phyloP scores from a whole-genome alignment of 2,888 invertebrate genomes.

The Encarsia formosa region DNA sequence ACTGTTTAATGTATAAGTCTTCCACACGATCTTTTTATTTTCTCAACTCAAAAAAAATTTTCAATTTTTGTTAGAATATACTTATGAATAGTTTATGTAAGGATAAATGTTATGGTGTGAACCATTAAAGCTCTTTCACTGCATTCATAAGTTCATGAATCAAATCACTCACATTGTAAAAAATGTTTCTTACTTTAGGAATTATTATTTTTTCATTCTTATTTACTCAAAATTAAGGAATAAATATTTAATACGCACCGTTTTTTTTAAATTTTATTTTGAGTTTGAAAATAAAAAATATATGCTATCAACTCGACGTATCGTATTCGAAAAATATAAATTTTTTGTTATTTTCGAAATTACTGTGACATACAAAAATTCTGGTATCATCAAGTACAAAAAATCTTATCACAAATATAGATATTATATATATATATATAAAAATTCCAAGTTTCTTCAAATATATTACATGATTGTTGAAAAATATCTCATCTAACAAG shows the following conservation, averaged over 20 bases:
- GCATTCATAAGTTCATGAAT: conserved; percentile 14
- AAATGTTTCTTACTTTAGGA: not conserved
- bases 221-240: too few species aligned
- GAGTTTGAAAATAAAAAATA: conserved; percentile 21
- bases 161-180: conserved; percentile 9
- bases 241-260: too few species aligned
- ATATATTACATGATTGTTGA: too few species aligned
- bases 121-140: conserved; percentile 26
- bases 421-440: too few species aligned
- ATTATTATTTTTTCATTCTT: too few species aligned
- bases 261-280: conserved; percentile 3
- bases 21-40: not conserved
- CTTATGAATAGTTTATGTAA: conserved; percentile 17
- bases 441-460: conserved; percentile 11
- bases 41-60: conserved; percentile 6
- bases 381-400: conserved; percentile 16
- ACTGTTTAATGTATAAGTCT: not conserved
- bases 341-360: conserved; percentile 14
- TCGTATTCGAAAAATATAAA: conserved; percentile 21
- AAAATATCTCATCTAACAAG: not conserved
- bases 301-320: conserved; percentile 5
- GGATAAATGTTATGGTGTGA: conserved; percentile 24
- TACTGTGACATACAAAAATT: conserved; percentile 19
- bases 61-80: conserved; percentile 21
- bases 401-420: conserved; percentile 24